Base-by-base conservation (phyloP, 2,113 vertebrate genomes). In the Irena cyanogastra region DNA sequence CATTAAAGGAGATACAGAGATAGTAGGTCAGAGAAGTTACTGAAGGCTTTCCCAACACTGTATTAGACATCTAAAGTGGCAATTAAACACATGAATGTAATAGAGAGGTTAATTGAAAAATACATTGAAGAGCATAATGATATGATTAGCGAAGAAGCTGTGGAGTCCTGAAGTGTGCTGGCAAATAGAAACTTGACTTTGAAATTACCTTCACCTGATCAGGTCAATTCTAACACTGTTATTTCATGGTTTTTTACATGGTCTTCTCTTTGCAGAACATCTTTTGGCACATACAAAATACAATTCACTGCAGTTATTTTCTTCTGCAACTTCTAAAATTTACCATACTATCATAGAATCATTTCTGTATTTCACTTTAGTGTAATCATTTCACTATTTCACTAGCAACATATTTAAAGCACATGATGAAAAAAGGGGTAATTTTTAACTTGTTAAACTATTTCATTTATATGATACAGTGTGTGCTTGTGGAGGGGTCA, bases 381-480 rank as follows among this genome's bases (percentile, higher is more conserved):
- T 35, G 13, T 94, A 83, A 84, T 91, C n/a, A n/a, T n/a, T n/a
- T 37, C 31, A 63, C 52, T 64, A 0, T 41, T 70, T 79, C 59
- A 64, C 72, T 95, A 91, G 53, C 69, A 93, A 72, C n/a, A 61
- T 89, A 89, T 83, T 96, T 97, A 94, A 96, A 97, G 83, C n/a
- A 91, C 24, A 42, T 79, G 31, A 95, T 96, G 21, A 80, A 96
- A 94, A 94, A 95, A 75, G 13, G 16, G 4, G 5, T 64, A 1
- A 0, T 20, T 87, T 91, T 92, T 82, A 81, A 59, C 44, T 57
- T 95, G 59, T 95, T 96, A 94, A 68, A 80, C 88, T 82, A 30
- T 94, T 97, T 97, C 59, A 76, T 97, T 95, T 96, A 24, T 57
- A 59, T 96, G 71, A 72, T 89, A 94, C 93, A 95, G 26, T 50